Evolutionary conservation across 1,140 invertebrate species (phyloP), one percentile per base, ranked within the genome.

Genomic region (Pseudomyrmex pallidus): DNA sequence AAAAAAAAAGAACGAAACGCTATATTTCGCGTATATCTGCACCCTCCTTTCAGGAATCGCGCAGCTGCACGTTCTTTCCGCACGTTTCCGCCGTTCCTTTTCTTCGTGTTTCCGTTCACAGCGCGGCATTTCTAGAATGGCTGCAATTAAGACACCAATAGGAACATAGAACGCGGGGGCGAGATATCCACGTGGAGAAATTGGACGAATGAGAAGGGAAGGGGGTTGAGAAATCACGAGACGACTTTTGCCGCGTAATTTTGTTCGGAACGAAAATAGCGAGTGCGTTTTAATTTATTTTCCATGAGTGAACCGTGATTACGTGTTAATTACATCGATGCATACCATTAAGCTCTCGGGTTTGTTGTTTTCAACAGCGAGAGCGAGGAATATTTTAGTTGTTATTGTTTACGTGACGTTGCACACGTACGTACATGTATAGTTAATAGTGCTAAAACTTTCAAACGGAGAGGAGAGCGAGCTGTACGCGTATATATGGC

Each of bases 81-180:
- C 67, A 63, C 25, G 82, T 82, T 80, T 72, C 64, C 48, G 52
- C 35, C 48, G 0, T 63, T 62, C 57, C 59, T 68, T 87, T 83
- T 20, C 35, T n/a, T 57, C 74, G 57, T 54, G 20, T 82, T 76
- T 72, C 54, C 76, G 54, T 85, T 88, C 9, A 74, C 35, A 35
- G 35, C 35, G 85, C 83, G 70, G 56, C 61, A 61, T 87, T 77
- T 67, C 72, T 57, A 85, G 87, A 88, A 88, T 88, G 77, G 77
- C 9, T 64, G 87, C 86, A 88, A 88, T 88, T 88, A 88, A 88
- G 86, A 88, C 63, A 74, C 72, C 35, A 73, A 54, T 35, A 82
- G 74, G 85, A 86, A 54, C 64, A 54, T 35, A 35, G 35, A 35
- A 15, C 57, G 17, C n/a, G n/a, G 17, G 17, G 22, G 22, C 46